Conservation (phyloP, 2,888 invertebrate species). For the Diabrotica balteata region DNA sequence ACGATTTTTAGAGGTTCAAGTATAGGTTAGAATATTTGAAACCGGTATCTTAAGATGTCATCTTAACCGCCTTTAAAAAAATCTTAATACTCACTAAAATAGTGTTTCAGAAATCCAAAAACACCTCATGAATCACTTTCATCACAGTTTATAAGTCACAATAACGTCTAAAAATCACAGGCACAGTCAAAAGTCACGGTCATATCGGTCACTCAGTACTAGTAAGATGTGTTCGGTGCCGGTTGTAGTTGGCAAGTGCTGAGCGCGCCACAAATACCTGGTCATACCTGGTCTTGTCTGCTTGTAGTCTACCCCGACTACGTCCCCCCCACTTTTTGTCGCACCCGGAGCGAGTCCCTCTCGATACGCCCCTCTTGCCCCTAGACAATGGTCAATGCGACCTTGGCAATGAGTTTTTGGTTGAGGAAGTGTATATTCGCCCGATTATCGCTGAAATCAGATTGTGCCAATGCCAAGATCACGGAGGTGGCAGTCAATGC, state of each 20-base stretch:
- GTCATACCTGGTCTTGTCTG: conserved; percentile 36
- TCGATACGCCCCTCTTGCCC: conserved; percentile 3
- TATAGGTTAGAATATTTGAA: conserved; percentile 1
- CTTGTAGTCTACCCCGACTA: conserved; percentile 31
- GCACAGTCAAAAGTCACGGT: conserved; percentile 21
- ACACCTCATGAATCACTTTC: conserved; percentile 12
- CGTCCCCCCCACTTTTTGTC: conserved; percentile 26
- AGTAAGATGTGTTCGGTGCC: conserved; percentile 25
- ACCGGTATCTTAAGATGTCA: conserved; percentile 15
- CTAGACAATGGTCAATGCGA: conserved; percentile 4
- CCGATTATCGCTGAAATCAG: neutral
- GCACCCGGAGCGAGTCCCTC: conserved; percentile 18
- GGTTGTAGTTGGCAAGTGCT: conserved; percentile 36
- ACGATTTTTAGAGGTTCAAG: no score
- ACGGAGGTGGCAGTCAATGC: no score
- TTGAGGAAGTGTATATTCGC: conserved; percentile 3
- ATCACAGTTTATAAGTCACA: conserved; percentile 11
- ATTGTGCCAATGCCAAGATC: no score
- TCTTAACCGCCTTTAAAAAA: conserved; percentile 8
- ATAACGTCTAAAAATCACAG: conserved; percentile 2
- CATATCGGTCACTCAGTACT: conserved; percentile 19
- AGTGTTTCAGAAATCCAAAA: conserved; percentile 15
- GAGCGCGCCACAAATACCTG: conserved; percentile 39
- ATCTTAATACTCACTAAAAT: conserved; percentile 11
- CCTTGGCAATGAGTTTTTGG: conserved; percentile 19